Conservation (phyloP, 2,113 vertebrate genomes). For the Amazona guildingii region DNA sequence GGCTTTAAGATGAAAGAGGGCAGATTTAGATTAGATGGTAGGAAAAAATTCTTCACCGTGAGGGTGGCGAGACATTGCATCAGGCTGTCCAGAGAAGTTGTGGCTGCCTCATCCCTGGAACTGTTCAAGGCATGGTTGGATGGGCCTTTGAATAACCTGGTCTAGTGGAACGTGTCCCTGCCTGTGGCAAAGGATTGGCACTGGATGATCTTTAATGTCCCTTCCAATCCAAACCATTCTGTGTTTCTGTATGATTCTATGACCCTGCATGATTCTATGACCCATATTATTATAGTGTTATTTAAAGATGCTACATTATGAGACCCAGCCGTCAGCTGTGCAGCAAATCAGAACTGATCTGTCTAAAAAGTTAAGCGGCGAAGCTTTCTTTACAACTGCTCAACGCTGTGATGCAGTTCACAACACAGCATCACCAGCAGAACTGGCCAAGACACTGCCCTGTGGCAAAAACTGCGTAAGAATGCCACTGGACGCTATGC, state of each 20-base stretch:
- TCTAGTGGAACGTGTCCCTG: background rate
- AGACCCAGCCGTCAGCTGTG: background rate
- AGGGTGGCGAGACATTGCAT: background rate
- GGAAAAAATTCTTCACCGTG: background rate
- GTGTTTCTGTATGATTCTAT: background rate
- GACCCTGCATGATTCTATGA: too few relatives aligned
- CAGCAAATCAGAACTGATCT: background rate
- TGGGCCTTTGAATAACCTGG: background rate
- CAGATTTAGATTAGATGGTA: background rate
- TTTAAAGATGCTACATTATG: background rate
- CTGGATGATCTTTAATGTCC: background rate
- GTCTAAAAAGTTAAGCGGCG: background rate
- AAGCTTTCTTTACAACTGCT: background rate
- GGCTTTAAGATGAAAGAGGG: background rate
- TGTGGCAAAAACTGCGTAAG: rapidly evolving
- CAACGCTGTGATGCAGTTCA: background rate
- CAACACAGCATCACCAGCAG: background rate
- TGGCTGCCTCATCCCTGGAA: background rate
- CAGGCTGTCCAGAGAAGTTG: background rate
- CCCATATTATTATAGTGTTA: too few relatives aligned
- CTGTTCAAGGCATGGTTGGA: background rate
- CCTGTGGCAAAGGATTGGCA: background rate
- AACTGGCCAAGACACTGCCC: background rate
- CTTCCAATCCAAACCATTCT: background rate
- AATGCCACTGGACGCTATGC: rapidly evolving